Evolutionary conservation across 2,113 vertebrate genomes (phyloP), one percentile per base, ranked within the genome.

Genomic region (Ceyx cyanopectus): DNA sequence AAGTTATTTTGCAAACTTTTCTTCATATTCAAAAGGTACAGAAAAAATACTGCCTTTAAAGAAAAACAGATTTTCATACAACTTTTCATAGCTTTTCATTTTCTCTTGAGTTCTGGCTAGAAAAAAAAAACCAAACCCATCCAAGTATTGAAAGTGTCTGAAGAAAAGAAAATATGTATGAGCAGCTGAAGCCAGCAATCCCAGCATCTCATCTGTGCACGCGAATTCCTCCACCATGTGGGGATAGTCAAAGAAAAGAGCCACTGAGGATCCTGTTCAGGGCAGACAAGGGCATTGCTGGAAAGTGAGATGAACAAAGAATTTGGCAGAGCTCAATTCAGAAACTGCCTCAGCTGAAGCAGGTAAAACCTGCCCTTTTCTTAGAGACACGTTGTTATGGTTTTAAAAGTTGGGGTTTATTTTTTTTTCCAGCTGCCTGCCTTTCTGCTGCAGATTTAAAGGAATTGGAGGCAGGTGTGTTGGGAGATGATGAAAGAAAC

Each of bases 281-380:
- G 66, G 80, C 82, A 92, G 88, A 41, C 18, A 81, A 77, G 69
- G 68, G 83, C 82, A 84, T 34, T 27, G 29, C 73, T 87, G 73
- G 50, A 74, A 93, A 83, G 76, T 2, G n/a, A 88, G 69, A 81
- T 5, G 88, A 92, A 88, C 88, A 88, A 92, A 87, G 79, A 75
- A 62, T 66, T 68, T 69, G 63, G 51, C 54, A 89, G 67, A 87
- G 75, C 69, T 87, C 50, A 85, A 40, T 57, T 85, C 76, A 89
- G 30, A 88, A 32, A 26, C 56, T 85, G 62, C 72, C 51, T 82
- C 63, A 85, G 72, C 60, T 70, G 68, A 90, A 85, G 82, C 63
- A 75, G 58, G 80, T 89, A 92, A 81, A 87, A 78, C 54, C 56
- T 77, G 34, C 32, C 75, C 81, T 95, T 86, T 90, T 86, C 80